phyloP scores from a whole-genome alignment of 2,113 vertebrate species.

The Cynoglossus semilaevis region DNA sequence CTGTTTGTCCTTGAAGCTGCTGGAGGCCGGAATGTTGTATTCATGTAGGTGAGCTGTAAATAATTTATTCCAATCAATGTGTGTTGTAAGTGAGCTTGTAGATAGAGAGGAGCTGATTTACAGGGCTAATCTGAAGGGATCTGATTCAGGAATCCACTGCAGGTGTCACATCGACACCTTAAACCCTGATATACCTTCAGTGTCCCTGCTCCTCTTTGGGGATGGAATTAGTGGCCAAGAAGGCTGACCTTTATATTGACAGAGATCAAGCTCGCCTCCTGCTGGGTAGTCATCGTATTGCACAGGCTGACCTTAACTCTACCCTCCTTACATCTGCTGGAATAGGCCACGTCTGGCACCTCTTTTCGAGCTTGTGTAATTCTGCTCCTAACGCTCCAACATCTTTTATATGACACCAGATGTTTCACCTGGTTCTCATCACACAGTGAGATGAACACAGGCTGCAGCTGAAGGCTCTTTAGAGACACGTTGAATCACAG shows the following conservation, averaged over 20 bases:
- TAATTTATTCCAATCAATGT: conserved; percentile 59
- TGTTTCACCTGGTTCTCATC: conserved; percentile 60
- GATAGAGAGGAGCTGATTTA: conserved; percentile 29
- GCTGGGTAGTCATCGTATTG: conserved; percentile 27
- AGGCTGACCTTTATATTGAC: conserved; percentile 6
- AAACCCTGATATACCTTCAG: conserved; percentile 3
- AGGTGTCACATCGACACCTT: conserved; percentile 30
- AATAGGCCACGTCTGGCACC: conserved; percentile 13
- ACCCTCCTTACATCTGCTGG: conserved; percentile 36
- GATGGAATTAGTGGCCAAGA: conserved; percentile 9
- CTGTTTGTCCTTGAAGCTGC: conserved; percentile 41
- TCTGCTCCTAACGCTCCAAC: conserved; percentile 42
- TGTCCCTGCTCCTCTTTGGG: conserved; percentile 4
- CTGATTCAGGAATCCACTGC: conserved; percentile 34
- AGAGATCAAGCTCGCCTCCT: conserved; percentile 35
- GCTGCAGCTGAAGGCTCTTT: conserved; percentile 35
- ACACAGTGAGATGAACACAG: conserved; percentile 34
- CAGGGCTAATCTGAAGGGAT: conserved; percentile 35
- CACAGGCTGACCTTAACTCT: conserved; percentile 37
- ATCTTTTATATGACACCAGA: conserved; percentile 61
- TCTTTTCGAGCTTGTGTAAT: conserved; percentile 32
- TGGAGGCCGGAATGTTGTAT: conserved; percentile 37
- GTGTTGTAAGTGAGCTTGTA: conserved; percentile 33
- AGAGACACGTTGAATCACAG: conserved; percentile 32
- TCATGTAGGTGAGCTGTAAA: conserved; percentile 34